Base-by-base conservation (phyloP, 2,113 vertebrate species). In the Poecilia latipinna region DNA sequence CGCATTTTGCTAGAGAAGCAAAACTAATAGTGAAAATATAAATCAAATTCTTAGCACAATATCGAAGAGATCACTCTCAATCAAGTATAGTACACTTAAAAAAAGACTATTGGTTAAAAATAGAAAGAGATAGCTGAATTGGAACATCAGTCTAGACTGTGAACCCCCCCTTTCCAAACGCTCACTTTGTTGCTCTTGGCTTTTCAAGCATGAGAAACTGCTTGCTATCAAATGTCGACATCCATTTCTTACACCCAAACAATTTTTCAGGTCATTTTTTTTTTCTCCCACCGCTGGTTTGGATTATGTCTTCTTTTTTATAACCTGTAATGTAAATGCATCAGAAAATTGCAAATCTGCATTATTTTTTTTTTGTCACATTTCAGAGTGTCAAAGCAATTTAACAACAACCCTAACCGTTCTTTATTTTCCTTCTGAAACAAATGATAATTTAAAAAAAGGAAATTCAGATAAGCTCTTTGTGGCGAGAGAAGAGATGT, bases 141-240 rank as follows among this genome's bases (percentile, higher is more conserved):
- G 61, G 65, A 76, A 57, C n/a, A n/a, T 77, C 24, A 26, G 68
- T 74, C 4, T 8, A 51, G 60, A 77, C 61, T 70, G 4, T 1
- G n/a, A 7, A 61, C 66, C 65, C 57, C 42, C 13, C 44, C 35
- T 29, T 29, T 44, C 48, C 33, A 65, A 66, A 61, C 54, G 68
- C 69, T 81, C 61, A 61, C 54, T 83, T 70, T 63, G 44, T 51
- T 70, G 42, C 74, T 77, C 73, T 77, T 70, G 78, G 62, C 65
- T 77, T 81, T 84, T 35, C 79, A 84, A 63, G 69, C 77, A 74
- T 71, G 57, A 88, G 51, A 48, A 70, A 82, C 57, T 44, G 10
- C 65, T 70, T 51, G 32, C 63, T 71, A 86, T 80, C 82, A 78
- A 42, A 79, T 44, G 74, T 82, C 78, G 76, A 70, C 75, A 72